A percentile compares a stretch with the other conserved stretches of the same genome.
phyloP scores from a whole-genome alignment of 1,140 invertebrate species.

The Danaus melanippus region DNA sequence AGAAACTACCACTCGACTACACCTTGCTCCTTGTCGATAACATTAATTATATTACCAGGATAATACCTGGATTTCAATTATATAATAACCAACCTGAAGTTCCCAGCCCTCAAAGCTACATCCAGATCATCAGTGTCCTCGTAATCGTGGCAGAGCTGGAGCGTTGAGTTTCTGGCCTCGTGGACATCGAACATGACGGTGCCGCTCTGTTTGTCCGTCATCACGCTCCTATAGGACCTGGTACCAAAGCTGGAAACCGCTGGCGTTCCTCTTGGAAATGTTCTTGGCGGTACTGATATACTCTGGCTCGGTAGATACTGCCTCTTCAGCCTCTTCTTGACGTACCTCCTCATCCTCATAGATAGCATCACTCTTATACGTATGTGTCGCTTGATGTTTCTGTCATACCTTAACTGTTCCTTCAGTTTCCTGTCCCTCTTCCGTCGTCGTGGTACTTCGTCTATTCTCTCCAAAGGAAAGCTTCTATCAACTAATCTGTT shows the following conservation, averaged over 20 bases:
- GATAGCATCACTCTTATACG: constrained; percentile 67
- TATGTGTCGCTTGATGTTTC: constrained; percentile 67
- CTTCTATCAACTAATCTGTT: constrained; percentile 30
- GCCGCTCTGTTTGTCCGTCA: constrained; percentile 55
- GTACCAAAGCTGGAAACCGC: constrained; percentile 54
- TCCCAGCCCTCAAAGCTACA: constrained; percentile 62
- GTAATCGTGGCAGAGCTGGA: constrained; percentile 65
- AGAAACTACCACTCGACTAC: no score
- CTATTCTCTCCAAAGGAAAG: constrained; percentile 42
- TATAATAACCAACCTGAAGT: constrained; percentile 54
- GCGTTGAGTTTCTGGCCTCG: constrained; percentile 61
- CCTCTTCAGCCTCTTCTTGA: constrained; percentile 51
- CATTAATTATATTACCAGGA: no score
- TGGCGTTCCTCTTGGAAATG: constrained; percentile 37
- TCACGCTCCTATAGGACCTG: constrained; percentile 52
- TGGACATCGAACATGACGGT: constrained; percentile 62
- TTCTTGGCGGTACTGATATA: constrained; percentile 30
- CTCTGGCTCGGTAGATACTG: constrained; percentile 30
- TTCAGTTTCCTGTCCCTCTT: constrained; percentile 49
- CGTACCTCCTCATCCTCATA: constrained; percentile 60
- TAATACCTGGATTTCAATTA: no score
- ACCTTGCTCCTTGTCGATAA: no score
- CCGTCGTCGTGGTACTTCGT: constrained; percentile 45
- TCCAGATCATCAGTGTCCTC: constrained; percentile 62
- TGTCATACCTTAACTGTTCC: constrained; percentile 62